Evolutionary conservation across 2,113 vertebrate species (phyloP).

Genomic region (Sisor rabdophorus): DNA sequence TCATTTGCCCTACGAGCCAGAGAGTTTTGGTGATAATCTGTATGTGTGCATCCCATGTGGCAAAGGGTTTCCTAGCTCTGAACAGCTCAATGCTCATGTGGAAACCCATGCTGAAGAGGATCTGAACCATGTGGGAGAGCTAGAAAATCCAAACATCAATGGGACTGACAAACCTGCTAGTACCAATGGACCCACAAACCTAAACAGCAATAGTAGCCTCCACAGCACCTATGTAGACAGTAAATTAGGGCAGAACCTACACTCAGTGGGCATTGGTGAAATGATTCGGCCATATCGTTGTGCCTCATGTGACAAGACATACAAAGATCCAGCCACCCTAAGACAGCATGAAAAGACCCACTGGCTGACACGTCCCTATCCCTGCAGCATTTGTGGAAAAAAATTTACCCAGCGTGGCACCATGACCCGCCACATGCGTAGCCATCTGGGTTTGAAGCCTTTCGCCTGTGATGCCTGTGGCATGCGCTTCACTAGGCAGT

Average conservation of each 20-base stretch:
- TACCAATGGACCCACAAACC: slow-evolving; percentile 55
- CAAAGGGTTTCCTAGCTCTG: slow-evolving; percentile 96
- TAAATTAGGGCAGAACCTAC: slow-evolving; percentile 73
- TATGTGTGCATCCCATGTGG: slow-evolving; percentile 98
- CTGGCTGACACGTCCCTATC: slow-evolving; percentile 96
- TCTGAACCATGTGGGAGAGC: slow-evolving; percentile 78
- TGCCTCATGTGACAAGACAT: slow-evolving; percentile 91
- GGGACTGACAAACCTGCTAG: slow-evolving; percentile 55
- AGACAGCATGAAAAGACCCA: slow-evolving; percentile 98
- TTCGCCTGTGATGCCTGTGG: slow-evolving; percentile 96
- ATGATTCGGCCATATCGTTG: slow-evolving; percentile 93
- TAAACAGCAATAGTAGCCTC: slow-evolving; percentile 54
- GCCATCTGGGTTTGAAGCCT: slow-evolving; percentile 95
- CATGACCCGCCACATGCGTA: slow-evolving; percentile 99
- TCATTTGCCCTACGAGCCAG: slow-evolving; percentile 89
- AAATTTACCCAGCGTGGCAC: slow-evolving; percentile 99
- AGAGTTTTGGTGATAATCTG: slow-evolving; percentile 95
- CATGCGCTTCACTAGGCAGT: slow-evolving; percentile 98
- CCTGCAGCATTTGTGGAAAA: slow-evolving; percentile 98
- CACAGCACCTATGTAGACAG: slow-evolving; percentile 73
- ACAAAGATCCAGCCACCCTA: slow-evolving; percentile 96
- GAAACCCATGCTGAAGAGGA: slow-evolving; percentile 97
- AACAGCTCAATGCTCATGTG: slow-evolving; percentile 97
- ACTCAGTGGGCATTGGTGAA: slow-evolving; percentile 72
- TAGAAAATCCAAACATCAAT: slow-evolving; percentile 62